Base-by-base conservation (phyloP, 2,888 invertebrate genomes). In the Ophion slaviceki region DNA sequence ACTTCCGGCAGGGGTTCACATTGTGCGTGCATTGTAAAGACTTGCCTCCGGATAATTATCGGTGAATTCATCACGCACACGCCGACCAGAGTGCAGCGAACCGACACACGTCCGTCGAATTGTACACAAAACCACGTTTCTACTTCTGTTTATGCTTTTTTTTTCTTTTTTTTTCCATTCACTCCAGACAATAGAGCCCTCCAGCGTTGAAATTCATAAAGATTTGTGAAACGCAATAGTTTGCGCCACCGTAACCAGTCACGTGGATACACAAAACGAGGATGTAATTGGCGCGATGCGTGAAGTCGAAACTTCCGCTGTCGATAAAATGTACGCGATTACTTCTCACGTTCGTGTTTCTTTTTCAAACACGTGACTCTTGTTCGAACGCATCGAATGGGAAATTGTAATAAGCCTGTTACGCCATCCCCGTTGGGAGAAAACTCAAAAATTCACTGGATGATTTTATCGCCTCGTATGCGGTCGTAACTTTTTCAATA, bases 291-390 rank as follows among this genome's bases (percentile, higher is more conserved):
- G 72, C 75, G 67, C 14, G 86, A 82, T 80, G 80, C 81, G 78
- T 84, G 84, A 78, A 81, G 82, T 45, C 40, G n/a, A 72, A 82
- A 80, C 82, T 85, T 85, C 85, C 87, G 85, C 28, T 62, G 59
- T 70, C 20, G 78, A 66, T 79, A 72, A 82, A 80, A 68, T 62
- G 72, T 57, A 17, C 59, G 71, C 72, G 47, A 66, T 32, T 66
- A 57, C n/a, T 64, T 40, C 64, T 53, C 64, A 28, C 67, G 28
- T 32, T 59, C 45, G 76, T 68, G 28, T 28, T 64, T 45, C 47
- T 20, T 36, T 53, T 72, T 70, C 36, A 53, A 20, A 8, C 61
- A 5, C 24, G 6, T 61, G 6, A 40, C 66, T 70, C 24, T 80
- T 71, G 80, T 80, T 67, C 10, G 40, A 82, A 80, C 28, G 64